Percentiles rank a stretch among this genome's conserved stretches.
phyloP scores from a whole-genome alignment of 2,797 vertebrate species.

The Amphiprion clarkii region DNA sequence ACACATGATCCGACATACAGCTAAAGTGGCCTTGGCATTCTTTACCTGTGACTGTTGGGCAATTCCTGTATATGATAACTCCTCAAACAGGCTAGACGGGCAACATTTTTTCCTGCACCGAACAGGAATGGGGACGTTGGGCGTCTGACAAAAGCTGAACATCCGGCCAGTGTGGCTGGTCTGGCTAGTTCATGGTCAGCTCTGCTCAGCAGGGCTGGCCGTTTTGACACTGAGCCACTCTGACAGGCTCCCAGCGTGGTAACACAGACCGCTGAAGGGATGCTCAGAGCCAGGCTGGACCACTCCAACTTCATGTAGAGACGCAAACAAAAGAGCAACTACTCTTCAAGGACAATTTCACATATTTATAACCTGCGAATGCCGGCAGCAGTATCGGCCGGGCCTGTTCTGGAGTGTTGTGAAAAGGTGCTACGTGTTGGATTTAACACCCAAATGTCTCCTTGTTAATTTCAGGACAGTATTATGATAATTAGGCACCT shows the following conservation, averaged over 20 bases:
- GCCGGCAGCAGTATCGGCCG: constrained; percentile 12
- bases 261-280: constrained; percentile 59
- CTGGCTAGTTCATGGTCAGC: constrained; percentile 65
- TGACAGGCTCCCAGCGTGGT: constrained; percentile 73
- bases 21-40: neutral
- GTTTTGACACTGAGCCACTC: constrained; percentile 69
- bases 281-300: constrained; percentile 53
- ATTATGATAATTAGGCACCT: neutral
- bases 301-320: constrained; percentile 38
- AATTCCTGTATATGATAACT: neutral
- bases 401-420: neutral
- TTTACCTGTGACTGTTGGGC: neutral
- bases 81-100: constrained; percentile 36
- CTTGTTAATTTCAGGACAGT: neutral
- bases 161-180: constrained; percentile 53
- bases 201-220: constrained; percentile 61
- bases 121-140: constrained; percentile 37
- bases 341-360: constrained; percentile 67
- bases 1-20: neutral
- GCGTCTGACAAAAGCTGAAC: constrained; percentile 12
- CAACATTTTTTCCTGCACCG: constrained; percentile 13
- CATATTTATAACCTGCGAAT: constrained; percentile 60
- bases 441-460: neutral
- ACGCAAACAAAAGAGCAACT: constrained; percentile 49
- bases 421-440: neutral